These are phyloP conservation scores for Drosophila leontia DNA, from an alignment of 1,140 invertebrate genomes.

Conservation along the genomic window DNA sequence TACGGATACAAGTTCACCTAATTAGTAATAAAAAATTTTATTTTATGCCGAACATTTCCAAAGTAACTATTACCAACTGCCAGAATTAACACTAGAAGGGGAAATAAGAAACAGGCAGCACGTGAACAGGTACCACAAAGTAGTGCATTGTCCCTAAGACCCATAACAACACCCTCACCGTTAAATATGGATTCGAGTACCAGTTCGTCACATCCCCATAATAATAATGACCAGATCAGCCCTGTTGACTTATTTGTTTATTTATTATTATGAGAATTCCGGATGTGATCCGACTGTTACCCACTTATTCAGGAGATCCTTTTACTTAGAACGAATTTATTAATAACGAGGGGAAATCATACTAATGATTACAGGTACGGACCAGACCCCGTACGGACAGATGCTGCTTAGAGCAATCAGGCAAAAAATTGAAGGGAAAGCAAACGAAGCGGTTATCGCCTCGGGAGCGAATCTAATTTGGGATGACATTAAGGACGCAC, in stretches of 20 bases:
- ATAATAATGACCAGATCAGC: neutral
- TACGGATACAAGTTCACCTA: too few species aligned
- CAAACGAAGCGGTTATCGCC: too few species aligned
- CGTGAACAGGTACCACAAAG: neutral
- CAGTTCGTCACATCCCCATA: neutral
- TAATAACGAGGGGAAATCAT: too few species aligned
- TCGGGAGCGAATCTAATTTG: too few species aligned
- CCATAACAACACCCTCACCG: slow-evolving; percentile 2
- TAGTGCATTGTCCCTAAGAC: slow-evolving; percentile 3
- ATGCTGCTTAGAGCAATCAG: too few species aligned
- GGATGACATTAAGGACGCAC: slow-evolving; percentile 1
- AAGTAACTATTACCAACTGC: neutral
- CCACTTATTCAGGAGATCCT: too few species aligned
- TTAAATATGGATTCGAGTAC: slow-evolving; percentile 4
- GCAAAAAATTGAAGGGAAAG: too few species aligned
- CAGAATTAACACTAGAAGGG: neutral
- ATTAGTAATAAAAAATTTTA: neutral
- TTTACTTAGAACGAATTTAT: too few species aligned
- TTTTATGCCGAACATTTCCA: neutral
- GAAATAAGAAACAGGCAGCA: slow-evolving; percentile 1
- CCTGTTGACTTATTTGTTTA: neutral
- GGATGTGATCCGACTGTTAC: neutral
- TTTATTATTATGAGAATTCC: neutral
- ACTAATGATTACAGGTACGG: too few species aligned
- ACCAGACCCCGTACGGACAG: too few species aligned